phyloP scores from a whole-genome alignment of 2,113 vertebrate species.

The Thalassoma bifasciatum region DNA sequence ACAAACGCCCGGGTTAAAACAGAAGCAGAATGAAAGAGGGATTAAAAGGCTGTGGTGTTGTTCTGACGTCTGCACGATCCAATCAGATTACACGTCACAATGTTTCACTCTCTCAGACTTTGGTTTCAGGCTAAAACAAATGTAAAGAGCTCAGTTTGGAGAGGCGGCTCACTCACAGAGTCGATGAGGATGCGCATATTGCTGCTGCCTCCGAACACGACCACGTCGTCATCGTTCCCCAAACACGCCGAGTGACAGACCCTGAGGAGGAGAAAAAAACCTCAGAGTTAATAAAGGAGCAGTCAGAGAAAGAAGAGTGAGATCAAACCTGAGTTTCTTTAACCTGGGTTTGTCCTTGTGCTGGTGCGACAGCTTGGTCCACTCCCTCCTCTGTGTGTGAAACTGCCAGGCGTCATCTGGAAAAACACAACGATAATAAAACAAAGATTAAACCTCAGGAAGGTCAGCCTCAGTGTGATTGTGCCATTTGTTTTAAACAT shows the following conservation, averaged over 20 bases:
- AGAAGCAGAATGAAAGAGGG: not conserved
- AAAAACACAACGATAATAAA: not conserved
- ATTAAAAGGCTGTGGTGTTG: not conserved
- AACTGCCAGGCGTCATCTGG: conserved; percentile 94
- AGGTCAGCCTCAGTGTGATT: not conserved
- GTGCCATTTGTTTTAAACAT: not conserved
- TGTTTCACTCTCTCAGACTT: not conserved
- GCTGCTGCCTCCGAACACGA: conserved; percentile 95
- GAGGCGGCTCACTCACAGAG: conserved; percentile 81
- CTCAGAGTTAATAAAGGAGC: not conserved
- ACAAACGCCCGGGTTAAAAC: not conserved
- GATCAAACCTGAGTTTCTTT: conserved; percentile 12
- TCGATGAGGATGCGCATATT: conserved; percentile 89
- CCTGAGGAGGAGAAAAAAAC: conserved; percentile 67
- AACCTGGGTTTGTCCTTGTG: conserved; percentile 92
- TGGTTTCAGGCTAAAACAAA: not conserved
- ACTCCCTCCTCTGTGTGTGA: conserved; percentile 83
- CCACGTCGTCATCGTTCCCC: conserved; percentile 90
- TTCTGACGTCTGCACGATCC: not conserved
- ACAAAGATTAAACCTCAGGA: not conserved
- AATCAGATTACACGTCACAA: not conserved
- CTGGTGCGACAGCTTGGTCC: conserved; percentile 86
- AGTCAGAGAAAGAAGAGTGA: too few species aligned
- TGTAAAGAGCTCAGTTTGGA: not conserved
- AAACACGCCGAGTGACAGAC: conserved; percentile 94